These are phyloP conservation scores for Phalacrocorax brasilianus DNA, from an alignment of 2,113 vertebrate genomes.

Conservation along the genomic window DNA sequence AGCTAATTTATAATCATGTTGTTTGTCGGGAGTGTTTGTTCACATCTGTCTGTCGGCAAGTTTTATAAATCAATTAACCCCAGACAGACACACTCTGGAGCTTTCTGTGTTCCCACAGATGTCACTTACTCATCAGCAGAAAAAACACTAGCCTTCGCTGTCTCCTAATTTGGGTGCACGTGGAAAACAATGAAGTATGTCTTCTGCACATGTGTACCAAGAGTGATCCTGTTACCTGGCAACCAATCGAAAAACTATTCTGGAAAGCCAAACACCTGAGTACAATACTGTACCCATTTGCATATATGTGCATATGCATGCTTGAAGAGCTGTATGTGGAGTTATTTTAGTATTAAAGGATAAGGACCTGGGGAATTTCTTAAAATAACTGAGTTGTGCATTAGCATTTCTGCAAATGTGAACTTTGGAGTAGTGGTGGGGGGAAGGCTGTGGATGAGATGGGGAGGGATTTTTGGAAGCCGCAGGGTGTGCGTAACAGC, in stretches of 20 bases:
- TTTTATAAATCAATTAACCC: slow-evolving; percentile 72
- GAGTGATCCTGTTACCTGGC: slow-evolving; percentile 52
- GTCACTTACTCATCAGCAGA: slow-evolving; percentile 50
- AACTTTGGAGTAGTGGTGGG: not conserved
- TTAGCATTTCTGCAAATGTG: not conserved
- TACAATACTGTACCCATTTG: not conserved
- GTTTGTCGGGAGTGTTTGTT: slow-evolving; percentile 47
- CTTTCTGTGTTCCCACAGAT: slow-evolving; percentile 68
- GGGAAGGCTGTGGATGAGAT: not conserved
- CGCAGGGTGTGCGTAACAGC: not conserved
- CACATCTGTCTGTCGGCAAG: slow-evolving; percentile 62
- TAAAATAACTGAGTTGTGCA: not conserved
- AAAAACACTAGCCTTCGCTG: not conserved
- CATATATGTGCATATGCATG: not conserved
- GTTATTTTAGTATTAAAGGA: not conserved
- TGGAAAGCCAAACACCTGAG: slow-evolving; percentile 18
- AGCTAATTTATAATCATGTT: slow-evolving; percentile 66
- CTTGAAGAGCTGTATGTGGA: not conserved
- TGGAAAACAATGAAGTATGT: slow-evolving; percentile 50
- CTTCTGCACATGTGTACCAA: slow-evolving; percentile 9
- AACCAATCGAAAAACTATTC: slow-evolving; percentile 11
- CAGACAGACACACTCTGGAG: slow-evolving; percentile 53
- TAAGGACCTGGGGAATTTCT: not conserved
- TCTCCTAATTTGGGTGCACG: slow-evolving; percentile 1
- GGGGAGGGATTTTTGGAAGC: not conserved